A percentile compares a stretch with the other conserved stretches of the same genome.
Conservation (phyloP, 2,888 invertebrate species). For the Xylophagus ater region DNA sequence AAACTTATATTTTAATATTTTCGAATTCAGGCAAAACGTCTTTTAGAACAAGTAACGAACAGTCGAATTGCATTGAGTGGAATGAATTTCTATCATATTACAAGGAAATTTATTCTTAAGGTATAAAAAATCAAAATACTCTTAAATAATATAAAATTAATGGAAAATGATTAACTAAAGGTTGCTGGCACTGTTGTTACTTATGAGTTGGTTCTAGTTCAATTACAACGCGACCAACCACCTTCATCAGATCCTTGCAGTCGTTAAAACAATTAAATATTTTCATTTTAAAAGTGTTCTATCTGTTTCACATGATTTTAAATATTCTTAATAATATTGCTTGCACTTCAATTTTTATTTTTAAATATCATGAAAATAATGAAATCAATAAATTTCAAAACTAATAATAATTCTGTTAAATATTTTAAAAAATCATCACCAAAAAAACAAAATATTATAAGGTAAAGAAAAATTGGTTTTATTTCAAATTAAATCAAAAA, state of each 20-base stretch:
- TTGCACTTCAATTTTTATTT: no score
- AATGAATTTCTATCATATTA: constrained; percentile 44
- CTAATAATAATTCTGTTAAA: no score
- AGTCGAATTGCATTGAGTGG: constrained; percentile 45
- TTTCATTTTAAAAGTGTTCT: no score
- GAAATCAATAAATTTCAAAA: no score
- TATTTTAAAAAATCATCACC: no score
- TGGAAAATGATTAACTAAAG: constrained; percentile 27
- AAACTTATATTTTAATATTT: no score
- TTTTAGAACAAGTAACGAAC: constrained; percentile 43
- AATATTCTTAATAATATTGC: no score
- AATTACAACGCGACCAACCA: constrained; percentile 20
- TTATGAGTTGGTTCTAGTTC: constrained; percentile 21
- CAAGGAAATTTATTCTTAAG: constrained; percentile 43
- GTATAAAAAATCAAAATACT: constrained; percentile 28
- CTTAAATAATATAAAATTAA: background rate
- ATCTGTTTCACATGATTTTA: no score
- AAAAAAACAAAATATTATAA: no score
- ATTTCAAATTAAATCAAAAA: no score
- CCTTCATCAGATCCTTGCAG: constrained; percentile 22
- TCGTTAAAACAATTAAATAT: constrained; percentile 6
- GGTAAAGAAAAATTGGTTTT: no score
- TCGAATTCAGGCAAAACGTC: constrained; percentile 45
- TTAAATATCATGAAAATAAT: no score
- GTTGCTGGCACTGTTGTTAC: constrained; percentile 51